Conservation (phyloP, 2,888 invertebrate species). For the Mantis religiosa region DNA sequence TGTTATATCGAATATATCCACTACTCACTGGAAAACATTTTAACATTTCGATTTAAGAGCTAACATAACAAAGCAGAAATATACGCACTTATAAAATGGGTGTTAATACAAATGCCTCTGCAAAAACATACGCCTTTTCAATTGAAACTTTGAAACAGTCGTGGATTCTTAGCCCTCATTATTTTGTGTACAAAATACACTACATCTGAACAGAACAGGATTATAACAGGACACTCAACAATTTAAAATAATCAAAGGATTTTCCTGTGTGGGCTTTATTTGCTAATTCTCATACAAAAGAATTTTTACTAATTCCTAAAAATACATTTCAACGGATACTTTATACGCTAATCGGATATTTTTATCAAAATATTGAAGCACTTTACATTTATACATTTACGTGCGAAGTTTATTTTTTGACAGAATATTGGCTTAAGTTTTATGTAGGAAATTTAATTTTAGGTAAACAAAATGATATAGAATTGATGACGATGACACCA, state of each 20-base stretch:
- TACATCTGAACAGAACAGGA: background rate
- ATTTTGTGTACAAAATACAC: background rate
- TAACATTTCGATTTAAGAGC: background rate
- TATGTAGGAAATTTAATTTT: too few species aligned
- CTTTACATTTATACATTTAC: too few species aligned
- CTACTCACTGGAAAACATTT: background rate
- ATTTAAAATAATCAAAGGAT: background rate
- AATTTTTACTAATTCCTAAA: too few species aligned
- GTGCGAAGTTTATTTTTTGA: too few species aligned
- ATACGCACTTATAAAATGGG: background rate
- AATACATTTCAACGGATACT: too few species aligned
- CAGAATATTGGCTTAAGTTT: too few species aligned
- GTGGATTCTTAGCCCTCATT: background rate
- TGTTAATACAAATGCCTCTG: background rate
- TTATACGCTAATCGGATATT: too few species aligned
- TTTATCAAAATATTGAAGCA: too few species aligned
- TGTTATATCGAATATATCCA: background rate
- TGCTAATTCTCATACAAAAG: too few species aligned
- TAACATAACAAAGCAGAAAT: background rate
- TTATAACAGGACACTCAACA: background rate
- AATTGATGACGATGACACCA: too few species aligned
- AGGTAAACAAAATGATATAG: too few species aligned
- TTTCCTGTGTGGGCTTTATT: too few species aligned
- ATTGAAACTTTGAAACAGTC: background rate
- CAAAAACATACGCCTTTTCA: background rate